phyloP scores from a whole-genome alignment of 2,888 invertebrate species.

The Scaptomyza tumidula region DNA sequence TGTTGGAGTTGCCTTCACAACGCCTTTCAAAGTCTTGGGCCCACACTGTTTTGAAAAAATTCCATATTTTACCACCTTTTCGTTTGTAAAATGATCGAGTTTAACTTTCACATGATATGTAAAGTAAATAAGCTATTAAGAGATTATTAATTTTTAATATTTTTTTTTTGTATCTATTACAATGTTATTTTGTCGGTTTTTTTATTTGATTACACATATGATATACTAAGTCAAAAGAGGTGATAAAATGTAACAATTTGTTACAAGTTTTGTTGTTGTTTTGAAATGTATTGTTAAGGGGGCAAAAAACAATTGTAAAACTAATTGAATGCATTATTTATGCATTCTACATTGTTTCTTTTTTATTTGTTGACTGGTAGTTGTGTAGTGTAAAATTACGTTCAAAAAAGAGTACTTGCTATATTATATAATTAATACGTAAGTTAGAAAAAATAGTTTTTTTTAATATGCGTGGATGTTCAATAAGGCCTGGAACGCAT shows the following conservation, averaged over 20 bases:
- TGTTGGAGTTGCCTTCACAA: too few species aligned
- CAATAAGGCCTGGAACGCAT: slow-evolving; percentile 83
- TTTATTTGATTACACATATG: not conserved
- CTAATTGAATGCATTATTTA: not conserved
- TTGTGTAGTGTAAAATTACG: slow-evolving; percentile 40
- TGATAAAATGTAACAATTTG: not conserved
- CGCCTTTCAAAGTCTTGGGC: too few species aligned
- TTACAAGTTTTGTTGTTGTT: not conserved
- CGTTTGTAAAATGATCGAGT: too few species aligned
- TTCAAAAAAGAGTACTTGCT: slow-evolving; percentile 17
- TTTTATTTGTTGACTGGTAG: not conserved
- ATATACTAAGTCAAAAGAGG: not conserved
- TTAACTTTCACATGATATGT: not conserved
- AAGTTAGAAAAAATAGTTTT: slow-evolving; percentile 61
- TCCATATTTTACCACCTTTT: too few species aligned
- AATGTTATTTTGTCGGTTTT: not conserved
- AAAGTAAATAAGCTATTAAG: not conserved
- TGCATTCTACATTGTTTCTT: not conserved
- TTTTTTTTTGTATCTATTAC: not conserved
- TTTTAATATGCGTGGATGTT: slow-evolving; percentile 6
- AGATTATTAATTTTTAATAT: not conserved
- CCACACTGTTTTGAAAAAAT: too few species aligned
- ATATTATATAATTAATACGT: slow-evolving; percentile 50
- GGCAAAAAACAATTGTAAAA: not conserved
- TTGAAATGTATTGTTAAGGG: not conserved